Base-by-base conservation (phyloP, 2,888 invertebrate species). In the Orgyia antiqua region DNA sequence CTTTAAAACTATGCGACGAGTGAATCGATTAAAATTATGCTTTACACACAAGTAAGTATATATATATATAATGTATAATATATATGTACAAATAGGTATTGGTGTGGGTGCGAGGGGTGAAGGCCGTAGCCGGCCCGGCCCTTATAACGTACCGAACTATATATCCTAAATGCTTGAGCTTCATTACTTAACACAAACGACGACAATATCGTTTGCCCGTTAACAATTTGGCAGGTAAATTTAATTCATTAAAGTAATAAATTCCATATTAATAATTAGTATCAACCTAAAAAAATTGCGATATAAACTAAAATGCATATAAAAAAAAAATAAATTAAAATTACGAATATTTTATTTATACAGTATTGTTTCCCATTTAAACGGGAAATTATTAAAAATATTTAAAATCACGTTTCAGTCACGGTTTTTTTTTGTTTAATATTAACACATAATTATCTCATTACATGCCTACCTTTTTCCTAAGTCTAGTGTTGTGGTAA, bases 1-100 rank as follows among this genome's bases (percentile, higher is more conserved):
- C 72, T 76, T 83, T 83, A 82, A 78, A 78, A 84, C 82, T 83
- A 83, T 83, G 79, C 82, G 82, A 82, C 83, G 79, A 83, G 79
- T 78, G 80, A 77, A 73, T 80, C 65, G 72, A 78, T 83, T 83
- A 84, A 79, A 82, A 82, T 83, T 84, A 84, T 84, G 80, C 77
- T 80, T 80, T 83, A 83, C 79, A 82, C 77, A 78, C 74, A 74
- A 77, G 77, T 78, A 77, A 72, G 72, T 80, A 78, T 80, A 79
- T n/a, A 15, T 15, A 15, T 15, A 15, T 15, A 15, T 15, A 6
- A 4, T 15, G 6, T 4, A 15, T 15, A 15, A 4, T 15, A 4
- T 75, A 75, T 78, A 78, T 68, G 66, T 72, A 67, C 52, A 52
- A 45, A 45, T 47, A 45, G 44, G 11, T n/a, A n/a, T 44, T 41